Evolutionary conservation across 1,140 invertebrate genomes (phyloP).

Genomic region (Drosophila sp.): DNA sequence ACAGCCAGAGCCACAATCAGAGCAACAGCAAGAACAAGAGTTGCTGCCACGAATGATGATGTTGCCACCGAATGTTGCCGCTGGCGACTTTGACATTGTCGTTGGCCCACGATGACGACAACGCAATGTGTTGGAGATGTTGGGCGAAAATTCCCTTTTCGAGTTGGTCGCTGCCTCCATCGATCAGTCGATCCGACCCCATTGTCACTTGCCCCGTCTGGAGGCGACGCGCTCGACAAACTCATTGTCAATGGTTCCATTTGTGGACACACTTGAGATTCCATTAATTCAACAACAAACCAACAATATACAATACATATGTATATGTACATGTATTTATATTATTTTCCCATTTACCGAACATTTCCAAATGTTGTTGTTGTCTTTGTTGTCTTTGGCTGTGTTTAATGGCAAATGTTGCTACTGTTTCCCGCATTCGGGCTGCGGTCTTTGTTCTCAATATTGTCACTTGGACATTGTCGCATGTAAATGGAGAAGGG

Average conservation of each 20-base stretch:
- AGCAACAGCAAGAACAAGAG: not conserved
- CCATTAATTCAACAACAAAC: conserved; percentile 79
- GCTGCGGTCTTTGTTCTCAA: conserved; percentile 24
- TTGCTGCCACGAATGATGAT: conserved; percentile 23
- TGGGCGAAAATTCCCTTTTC: conserved; percentile 19
- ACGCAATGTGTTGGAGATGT: not conserved
- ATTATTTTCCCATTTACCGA: conserved; percentile 49
- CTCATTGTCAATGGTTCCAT: conserved; percentile 65
- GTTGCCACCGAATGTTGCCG: conserved; percentile 18
- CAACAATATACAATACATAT: too few relatives aligned
- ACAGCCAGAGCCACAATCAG: not conserved
- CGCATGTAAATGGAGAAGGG: conserved; percentile 24
- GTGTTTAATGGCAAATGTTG: conserved; percentile 60
- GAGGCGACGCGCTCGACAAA: conserved; percentile 18
- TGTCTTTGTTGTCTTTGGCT: conserved; percentile 35
- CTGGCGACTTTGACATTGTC: conserved; percentile 55
- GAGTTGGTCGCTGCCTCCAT: conserved; percentile 40
- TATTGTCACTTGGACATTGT: conserved; percentile 66
- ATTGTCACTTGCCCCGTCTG: conserved; percentile 14
- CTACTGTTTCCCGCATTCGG: conserved; percentile 60
- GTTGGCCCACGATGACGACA: conserved; percentile 4
- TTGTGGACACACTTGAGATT: conserved; percentile 82
- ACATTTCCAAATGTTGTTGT: conserved; percentile 5
- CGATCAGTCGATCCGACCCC: conserved; percentile 41
- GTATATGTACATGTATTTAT: conserved; percentile 76